Conservation (phyloP, 2,797 vertebrate genomes). For the Momotus momota region DNA sequence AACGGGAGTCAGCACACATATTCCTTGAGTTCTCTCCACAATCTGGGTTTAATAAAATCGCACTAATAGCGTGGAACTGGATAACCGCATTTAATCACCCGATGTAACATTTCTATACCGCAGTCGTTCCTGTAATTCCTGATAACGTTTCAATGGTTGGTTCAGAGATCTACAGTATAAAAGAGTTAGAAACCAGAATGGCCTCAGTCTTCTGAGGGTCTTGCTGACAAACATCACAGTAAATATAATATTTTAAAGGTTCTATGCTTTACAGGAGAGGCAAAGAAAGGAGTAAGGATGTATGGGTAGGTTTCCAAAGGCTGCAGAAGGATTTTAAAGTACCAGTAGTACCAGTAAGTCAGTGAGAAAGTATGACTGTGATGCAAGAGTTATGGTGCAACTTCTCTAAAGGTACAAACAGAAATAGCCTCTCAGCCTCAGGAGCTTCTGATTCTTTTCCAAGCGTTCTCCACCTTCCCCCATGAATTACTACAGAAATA, state of each 20-base stretch:
- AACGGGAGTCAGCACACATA: slow-evolving; percentile 24
- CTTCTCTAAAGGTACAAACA: neutral
- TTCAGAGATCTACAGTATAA: neutral
- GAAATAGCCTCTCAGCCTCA: neutral
- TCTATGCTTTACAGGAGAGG: neutral
- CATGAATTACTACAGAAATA: neutral
- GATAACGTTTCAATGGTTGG: neutral
- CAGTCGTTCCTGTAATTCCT: neutral
- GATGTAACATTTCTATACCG: neutral
- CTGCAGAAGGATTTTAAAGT: neutral
- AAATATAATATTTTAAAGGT: neutral
- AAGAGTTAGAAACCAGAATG: neutral
- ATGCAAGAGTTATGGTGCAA: neutral
- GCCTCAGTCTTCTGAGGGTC: neutral
- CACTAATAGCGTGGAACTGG: slow-evolving; percentile 28
- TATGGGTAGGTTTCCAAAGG: neutral
- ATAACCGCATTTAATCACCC: slow-evolving; percentile 46
- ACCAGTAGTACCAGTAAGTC: neutral
- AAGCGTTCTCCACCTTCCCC: neutral
- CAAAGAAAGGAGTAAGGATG: neutral
- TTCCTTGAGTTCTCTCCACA: slow-evolving; percentile 47
- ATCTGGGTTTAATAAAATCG: slow-evolving; percentile 65
- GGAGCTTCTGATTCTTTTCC: neutral
- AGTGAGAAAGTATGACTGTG: neutral
- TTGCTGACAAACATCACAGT: neutral